Base-by-base conservation (phyloP, 2,888 invertebrate species). In the Spisula solida region DNA sequence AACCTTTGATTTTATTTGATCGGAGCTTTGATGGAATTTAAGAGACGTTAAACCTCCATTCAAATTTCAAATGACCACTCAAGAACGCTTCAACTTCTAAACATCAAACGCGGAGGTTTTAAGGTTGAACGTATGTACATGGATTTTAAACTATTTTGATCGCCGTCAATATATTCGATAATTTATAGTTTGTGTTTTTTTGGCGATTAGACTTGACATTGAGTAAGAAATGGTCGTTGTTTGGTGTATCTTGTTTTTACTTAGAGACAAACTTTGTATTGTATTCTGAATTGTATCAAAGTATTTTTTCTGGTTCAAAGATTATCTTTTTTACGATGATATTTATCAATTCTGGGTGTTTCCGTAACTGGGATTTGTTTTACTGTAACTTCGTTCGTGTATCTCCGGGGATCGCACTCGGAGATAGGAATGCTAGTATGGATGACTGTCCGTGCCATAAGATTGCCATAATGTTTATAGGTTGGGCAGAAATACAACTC, bases 61-160 rank as follows among this genome's bases (percentile, higher is more conserved):
- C 16, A 79, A 78, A 85, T 56, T 79, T 79, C 29, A 79, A 79
- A 79, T 85, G 85, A 85, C 85, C 85, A 85, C 85, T 85, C 85
- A 34, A 85, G 78, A 79, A 31, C 85, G n/a, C 56, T 51, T 83
- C 75, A 34, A 85, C 85, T 85, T 41, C 56, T 56, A 18, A 34
- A 85, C 85, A 79, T 85, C 85, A 85, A 85, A 85, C 31, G 51
- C 31, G 0, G 29, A 31, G 81, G 31, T 81, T 31, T 56, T 56
- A 78, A 34, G 79, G 29, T n/a, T 51, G 31, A 79, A 41, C 55
- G 56, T 78, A 34, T 41, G 56, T 48, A 79, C 79, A 41, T 55
- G 79, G 79, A 56, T 29, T 78, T 78, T 1, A 79, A 85, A 75
- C 78, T 79, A 85, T 85, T 78, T 85, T 85, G 85, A 85, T 85